A percentile compares a stretch with the other conserved stretches of the same genome.
Conservation (phyloP, 2,113 vertebrate genomes). For the Pteronura brasiliensis region DNA sequence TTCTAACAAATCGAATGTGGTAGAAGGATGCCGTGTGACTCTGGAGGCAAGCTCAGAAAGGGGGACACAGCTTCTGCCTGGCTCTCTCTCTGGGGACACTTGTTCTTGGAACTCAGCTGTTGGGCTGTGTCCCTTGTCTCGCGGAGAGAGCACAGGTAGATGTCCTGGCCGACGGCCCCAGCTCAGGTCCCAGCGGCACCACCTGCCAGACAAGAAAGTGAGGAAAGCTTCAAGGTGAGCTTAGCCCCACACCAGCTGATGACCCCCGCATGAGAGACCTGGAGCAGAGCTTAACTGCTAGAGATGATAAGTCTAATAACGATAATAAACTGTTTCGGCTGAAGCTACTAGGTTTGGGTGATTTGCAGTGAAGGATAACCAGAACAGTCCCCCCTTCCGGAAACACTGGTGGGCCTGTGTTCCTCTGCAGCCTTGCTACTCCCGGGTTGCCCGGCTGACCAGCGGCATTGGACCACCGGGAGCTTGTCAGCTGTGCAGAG, state of each 20-base stretch:
- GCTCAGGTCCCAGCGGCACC: background rate
- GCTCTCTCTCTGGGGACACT: background rate
- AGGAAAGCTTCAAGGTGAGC: background rate
- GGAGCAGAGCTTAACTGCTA: background rate
- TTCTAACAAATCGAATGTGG: background rate
- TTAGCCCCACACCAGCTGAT: background rate
- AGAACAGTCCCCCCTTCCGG: background rate
- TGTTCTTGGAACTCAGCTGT: background rate
- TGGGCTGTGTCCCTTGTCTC: background rate
- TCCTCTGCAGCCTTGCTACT: background rate
- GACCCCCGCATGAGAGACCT: background rate
- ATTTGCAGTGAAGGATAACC: background rate
- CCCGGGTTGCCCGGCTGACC: background rate
- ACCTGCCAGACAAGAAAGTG: accelerated
- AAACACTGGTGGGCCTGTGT: background rate
- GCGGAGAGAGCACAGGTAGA: background rate
- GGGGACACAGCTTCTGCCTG: background rate
- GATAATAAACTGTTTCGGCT: background rate
- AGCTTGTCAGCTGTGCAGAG: background rate
- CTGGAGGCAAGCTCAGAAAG: background rate
- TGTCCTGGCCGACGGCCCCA: background rate
- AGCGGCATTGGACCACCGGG: accelerated
- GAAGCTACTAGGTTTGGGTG: background rate
- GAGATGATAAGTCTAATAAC: background rate
- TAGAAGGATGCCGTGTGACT: background rate